Conservation (phyloP, 2,888 invertebrate genomes). For the Cephus pulcher region DNA sequence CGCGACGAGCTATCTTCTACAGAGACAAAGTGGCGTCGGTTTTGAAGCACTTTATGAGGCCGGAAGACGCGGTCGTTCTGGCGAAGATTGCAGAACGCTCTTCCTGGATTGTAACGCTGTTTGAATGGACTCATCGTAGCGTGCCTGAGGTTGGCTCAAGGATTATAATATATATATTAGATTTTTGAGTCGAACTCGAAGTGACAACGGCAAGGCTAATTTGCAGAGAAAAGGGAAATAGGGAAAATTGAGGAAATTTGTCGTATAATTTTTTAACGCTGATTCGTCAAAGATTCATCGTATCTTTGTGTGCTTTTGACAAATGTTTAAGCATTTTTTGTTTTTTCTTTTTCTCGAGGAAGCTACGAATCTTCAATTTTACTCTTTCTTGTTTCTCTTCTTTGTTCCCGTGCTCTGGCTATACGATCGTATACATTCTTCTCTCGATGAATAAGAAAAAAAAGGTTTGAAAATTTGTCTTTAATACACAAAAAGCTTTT, state of each 20-base stretch:
- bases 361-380: neutral
- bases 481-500: neutral
- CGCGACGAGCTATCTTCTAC: constrained; percentile 86
- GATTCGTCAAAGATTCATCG: too few species aligned
- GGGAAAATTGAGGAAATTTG: neutral
- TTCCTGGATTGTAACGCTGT: constrained; percentile 92
- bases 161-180: neutral
- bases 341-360: neutral
- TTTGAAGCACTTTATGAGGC: constrained; percentile 88
- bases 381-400: neutral
- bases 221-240: neutral
- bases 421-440: neutral
- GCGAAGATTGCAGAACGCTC: constrained; percentile 86
- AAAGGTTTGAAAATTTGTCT: neutral
- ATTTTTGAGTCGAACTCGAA: neutral
- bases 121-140: constrained; percentile 65
- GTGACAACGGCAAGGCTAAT: neutral
- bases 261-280: neutral
- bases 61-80: constrained; percentile 85
- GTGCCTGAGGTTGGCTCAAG: neutral
- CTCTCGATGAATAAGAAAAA: neutral
- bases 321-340: neutral
- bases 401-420: neutral
- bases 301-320: neutral
- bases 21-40: constrained; percentile 77